Evolutionary conservation across 1,140 invertebrate species (phyloP).

Genomic region (Heliconius eleuchia): DNA sequence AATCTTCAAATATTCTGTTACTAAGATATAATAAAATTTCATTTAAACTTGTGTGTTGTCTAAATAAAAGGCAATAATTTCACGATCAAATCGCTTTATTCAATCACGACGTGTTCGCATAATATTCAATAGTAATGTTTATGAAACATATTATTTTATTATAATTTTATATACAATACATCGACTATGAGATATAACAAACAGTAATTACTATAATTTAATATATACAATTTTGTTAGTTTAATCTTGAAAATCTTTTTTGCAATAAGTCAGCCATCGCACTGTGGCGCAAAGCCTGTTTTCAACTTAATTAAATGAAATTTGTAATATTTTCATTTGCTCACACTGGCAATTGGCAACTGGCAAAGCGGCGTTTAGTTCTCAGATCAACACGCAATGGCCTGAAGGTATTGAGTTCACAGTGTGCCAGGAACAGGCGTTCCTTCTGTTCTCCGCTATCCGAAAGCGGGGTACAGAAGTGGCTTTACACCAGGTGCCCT

Average conservation of each 20-base stretch:
- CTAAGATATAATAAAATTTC: not conserved
- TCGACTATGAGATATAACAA: constrained; percentile 11
- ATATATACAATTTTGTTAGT: constrained; percentile 7
- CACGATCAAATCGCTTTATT: constrained; percentile 39
- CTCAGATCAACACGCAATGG: no score
- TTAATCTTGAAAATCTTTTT: not conserved
- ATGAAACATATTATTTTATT: constrained; percentile 20
- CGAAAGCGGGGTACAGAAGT: no score
- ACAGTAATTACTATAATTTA: not conserved
- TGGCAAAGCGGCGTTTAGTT: no score
- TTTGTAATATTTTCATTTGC: no score
- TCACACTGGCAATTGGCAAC: no score
- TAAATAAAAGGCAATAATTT: constrained; percentile 8
- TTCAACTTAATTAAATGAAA: no score
- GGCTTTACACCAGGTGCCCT: no score
- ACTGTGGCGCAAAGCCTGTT: no score
- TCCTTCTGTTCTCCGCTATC: no score
- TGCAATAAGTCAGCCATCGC: no score
- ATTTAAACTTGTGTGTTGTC: not conserved
- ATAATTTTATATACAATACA: constrained; percentile 25
- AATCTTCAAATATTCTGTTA: not conserved
- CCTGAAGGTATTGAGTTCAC: no score
- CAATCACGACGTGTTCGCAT: constrained; percentile 23
- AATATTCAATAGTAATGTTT: constrained; percentile 29
- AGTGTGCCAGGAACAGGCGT: no score